Evolutionary conservation across 1,140 invertebrate species (phyloP).

Genomic region (Rhopalosiphum maidis): DNA sequence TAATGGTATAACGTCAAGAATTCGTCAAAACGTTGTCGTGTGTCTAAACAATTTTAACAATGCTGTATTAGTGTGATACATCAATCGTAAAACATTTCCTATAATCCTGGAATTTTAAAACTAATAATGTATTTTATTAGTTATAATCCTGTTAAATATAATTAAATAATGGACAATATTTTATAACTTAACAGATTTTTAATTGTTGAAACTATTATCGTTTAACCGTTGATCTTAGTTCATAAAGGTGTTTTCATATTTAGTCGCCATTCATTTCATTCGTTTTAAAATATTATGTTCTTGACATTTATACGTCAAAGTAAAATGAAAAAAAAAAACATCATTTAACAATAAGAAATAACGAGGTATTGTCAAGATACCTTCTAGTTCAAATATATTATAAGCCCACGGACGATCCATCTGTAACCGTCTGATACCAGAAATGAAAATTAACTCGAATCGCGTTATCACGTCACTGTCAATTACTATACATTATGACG

Average conservation of each 20-base stretch:
- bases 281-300: background rate
- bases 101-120: background rate
- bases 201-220: background rate
- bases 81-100: background rate
- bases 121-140: background rate
- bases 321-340: background rate
- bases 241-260: background rate
- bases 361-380: conserved; percentile 21
- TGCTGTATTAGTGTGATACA: background rate
- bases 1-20: background rate
- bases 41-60: background rate
- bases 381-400: background rate
- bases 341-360: conserved; percentile 21
- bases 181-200: background rate
- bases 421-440: background rate
- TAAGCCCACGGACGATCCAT: background rate
- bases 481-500: background rate
- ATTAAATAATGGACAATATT: background rate
- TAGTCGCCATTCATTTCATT: background rate
- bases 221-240: background rate
- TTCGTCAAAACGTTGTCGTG: background rate
- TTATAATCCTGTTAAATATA: background rate
- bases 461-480: conserved; percentile 19
- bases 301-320: background rate
- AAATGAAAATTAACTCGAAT: background rate